Conservation (phyloP, 2,113 vertebrate genomes). For the Nothocercus julius region DNA sequence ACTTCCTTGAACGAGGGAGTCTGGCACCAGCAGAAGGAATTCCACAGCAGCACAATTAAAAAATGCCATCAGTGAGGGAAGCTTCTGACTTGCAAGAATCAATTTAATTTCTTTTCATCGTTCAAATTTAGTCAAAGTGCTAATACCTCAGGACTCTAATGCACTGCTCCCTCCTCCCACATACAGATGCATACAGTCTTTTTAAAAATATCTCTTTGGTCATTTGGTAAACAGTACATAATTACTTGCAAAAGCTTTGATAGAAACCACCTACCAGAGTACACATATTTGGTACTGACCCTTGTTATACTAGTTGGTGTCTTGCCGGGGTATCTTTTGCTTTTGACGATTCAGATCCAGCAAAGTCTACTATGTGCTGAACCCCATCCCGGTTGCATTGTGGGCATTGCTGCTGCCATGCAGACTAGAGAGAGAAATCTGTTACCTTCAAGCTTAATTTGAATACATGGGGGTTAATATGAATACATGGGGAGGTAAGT, state of each 20-base stretch:
- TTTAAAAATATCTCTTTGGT: background rate
- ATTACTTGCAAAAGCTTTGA: background rate
- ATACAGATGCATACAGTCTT: background rate
- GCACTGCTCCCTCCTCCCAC: background rate
- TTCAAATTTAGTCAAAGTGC: background rate
- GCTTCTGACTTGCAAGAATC: background rate
- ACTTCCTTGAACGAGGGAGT: background rate
- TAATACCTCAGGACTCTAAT: background rate
- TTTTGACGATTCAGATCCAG: background rate
- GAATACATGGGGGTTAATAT: background rate
- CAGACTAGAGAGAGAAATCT: background rate
- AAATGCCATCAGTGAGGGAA: background rate
- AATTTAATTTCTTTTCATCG: background rate
- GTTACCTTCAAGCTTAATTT: background rate
- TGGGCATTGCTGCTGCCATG: background rate
- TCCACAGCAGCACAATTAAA: background rate
- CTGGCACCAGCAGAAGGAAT: background rate
- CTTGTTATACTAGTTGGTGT: background rate
- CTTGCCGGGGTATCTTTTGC: background rate
- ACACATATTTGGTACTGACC: background rate
- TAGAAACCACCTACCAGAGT: background rate
- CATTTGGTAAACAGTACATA: background rate
- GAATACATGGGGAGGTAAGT: background rate
- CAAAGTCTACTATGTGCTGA: background rate
- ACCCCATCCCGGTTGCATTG: background rate